These are phyloP conservation scores for Elaeidobius kamerunicus DNA, from an alignment of 2,888 invertebrate genomes.

Conservation along the genomic window DNA sequence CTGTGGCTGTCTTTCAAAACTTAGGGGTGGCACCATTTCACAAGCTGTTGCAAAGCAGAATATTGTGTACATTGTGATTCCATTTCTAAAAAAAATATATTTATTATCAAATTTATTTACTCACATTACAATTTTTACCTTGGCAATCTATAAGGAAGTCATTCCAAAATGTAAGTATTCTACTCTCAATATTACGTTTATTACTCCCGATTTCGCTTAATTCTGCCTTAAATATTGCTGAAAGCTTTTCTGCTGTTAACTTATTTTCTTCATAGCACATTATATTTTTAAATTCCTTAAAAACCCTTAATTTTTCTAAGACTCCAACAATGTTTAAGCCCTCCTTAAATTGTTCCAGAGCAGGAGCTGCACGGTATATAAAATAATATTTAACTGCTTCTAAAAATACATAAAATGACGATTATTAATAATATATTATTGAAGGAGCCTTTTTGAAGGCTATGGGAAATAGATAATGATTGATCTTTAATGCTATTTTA, in stretches of 20 bases:
- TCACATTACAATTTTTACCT: conserved; percentile 1
- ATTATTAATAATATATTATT: conserved; percentile 10
- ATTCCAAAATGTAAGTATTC: conserved; percentile 20
- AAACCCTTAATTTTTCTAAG: conserved; percentile 19
- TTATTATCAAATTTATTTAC: too few species aligned
- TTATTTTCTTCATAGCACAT: conserved; percentile 16
- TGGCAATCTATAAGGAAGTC: conserved; percentile 6
- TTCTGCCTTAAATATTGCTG: conserved; percentile 13
- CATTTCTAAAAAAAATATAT: neutral
- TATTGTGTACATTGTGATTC: conserved; percentile 4
- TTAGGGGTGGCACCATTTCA: conserved; percentile 21
- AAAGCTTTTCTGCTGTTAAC: conserved; percentile 17
- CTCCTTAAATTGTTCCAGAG: conserved; percentile 20
- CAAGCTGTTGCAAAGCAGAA: conserved; percentile 21
- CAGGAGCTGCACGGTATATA: conserved; percentile 16
- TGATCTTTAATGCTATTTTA: too few species aligned
- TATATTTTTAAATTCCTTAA: conserved; percentile 23
- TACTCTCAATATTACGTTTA: conserved; percentile 14
- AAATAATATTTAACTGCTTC: conserved; percentile 20
- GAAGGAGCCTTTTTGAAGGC: too few species aligned
- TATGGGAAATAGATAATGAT: too few species aligned
- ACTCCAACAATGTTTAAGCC: conserved; percentile 19
- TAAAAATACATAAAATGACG: conserved; percentile 14
- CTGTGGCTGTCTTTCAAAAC: conserved; percentile 16
- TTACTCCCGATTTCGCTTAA: conserved; percentile 20